Evolutionary conservation across 1,140 invertebrate genomes (phyloP).

Genomic region (Nomia melanderi): DNA sequence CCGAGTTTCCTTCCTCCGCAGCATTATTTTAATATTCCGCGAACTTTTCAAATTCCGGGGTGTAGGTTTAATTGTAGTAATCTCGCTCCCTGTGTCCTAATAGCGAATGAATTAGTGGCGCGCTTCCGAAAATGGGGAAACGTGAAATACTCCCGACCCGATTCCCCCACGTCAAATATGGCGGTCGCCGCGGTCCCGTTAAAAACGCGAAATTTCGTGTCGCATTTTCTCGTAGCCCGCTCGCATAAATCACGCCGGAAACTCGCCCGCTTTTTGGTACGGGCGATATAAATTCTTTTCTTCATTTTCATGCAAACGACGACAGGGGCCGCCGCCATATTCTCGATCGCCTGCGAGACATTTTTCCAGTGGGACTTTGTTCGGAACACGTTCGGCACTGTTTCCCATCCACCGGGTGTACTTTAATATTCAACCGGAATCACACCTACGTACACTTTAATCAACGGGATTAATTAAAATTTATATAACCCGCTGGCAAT

Average conservation of each 20-base stretch:
- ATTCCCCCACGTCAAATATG: not conserved
- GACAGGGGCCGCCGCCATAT: slow-evolving; percentile 4
- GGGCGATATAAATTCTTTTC: slow-evolving; percentile 43
- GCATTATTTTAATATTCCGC: no score
- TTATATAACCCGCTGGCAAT: no score
- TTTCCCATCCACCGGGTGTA: not conserved
- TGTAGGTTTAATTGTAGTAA: no score
- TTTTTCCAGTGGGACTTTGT: slow-evolving; percentile 8
- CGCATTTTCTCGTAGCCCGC: slow-evolving; percentile 3
- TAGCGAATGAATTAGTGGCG: not conserved
- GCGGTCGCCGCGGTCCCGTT: not conserved
- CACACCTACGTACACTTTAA: no score
- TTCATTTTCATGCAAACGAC: slow-evolving; percentile 45
- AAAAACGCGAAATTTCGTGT: slow-evolving; percentile 21
- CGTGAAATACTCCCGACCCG: not conserved
- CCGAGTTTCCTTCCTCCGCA: no score
- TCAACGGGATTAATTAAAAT: no score
- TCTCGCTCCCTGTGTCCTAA: not conserved
- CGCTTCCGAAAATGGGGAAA: not conserved
- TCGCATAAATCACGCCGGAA: slow-evolving; percentile 28
- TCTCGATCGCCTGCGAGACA: slow-evolving; percentile 17
- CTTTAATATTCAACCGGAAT: not conserved
- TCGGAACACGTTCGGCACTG: not conserved
- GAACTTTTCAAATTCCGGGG: no score
- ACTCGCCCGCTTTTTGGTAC: slow-evolving; percentile 14